Base-by-base conservation (phyloP, 2,797 vertebrate species). In the Enteromius radiatus region DNA sequence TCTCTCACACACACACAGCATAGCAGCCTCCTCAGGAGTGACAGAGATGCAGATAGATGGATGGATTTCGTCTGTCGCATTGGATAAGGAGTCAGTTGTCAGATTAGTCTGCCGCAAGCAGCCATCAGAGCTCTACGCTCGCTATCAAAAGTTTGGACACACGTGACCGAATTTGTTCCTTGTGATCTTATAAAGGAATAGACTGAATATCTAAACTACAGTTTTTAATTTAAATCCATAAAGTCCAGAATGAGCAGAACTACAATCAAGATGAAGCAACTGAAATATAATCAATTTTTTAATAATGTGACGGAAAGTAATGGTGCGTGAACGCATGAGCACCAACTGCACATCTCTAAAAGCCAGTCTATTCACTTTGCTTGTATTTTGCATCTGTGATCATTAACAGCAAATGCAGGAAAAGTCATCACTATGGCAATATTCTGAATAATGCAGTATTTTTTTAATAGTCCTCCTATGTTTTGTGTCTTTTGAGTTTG, bases 21-120 rank as follows among this genome's bases (percentile, higher is more conserved):
- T 56, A 69, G 8, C 2, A 45, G 23, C 17, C 67, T 54, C 23
- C 41, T 70, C 49, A 63, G 70, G 31, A 54, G n/a, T 31, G 69
- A 80, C 47, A 77, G 26, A 36, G 52, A 28, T 68, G 19, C 36
- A 21, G 77, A 81, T 73, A 59, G 65, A 70, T 45, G 19, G 78
- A 80, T 80, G 78, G 67, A 71, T 47, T 70, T 83, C 9, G 23
- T 81, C 69, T 81, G 69, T 81, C 52, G 73, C 21, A 3, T 81
- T 64, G 68, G 41, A 73, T 81, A 8, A 81, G 28, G 79, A 63
- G 26, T 81, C 79, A 49, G 79, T 47, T 76, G 49, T 80, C 70
- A 75, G 43, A 83, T 67, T 63, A 21, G 54, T 68, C 26, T 43
- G 36, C 33, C 19, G n/a, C 38, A 21, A 77, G 56, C 75, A 52